Base-by-base conservation (phyloP, 2,888 invertebrate species). In the Apotomis betuletana region DNA sequence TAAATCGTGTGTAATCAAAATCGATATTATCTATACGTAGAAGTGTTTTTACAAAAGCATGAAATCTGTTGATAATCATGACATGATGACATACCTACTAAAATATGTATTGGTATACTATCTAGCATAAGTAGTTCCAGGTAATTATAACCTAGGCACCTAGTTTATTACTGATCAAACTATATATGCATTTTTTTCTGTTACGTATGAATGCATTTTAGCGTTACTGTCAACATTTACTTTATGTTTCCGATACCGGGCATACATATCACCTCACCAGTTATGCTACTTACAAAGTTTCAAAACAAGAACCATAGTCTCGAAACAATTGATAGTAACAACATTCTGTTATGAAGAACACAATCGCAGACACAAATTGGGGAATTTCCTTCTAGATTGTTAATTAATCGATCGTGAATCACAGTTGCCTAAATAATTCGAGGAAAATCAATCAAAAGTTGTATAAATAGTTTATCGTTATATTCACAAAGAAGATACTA, bases 1-100 rank as follows among this genome's bases (percentile, higher is more conserved):
- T 58, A 38, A 49, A 58, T 68, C 46, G 49, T 58, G 61, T 68
- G 54, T 51, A 65, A 70, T 70, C 67, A 72, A 72, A 64, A 72
- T 72, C 63, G 63, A 59, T 68, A 63, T 51, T 62, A 46, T 72
- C 71, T 58, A 12, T 71, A 62, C 67, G 41, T 55, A 57, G 71
- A 62, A 58, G 61, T 46, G 49, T n/a, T 59, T 44, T 68, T 65
- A 44, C 44, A 27, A 71, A 61, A 57, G 36, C 12, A 12, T 44
- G 61, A 57, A 51, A 55, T 71, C 57, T 61, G 57, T 57, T 64
- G 12, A 58, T 52, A 12, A 9, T 10, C 9, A 13, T 60, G 44
- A 54, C 54, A 41, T 27, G 27, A 64, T 10, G 8, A 5, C 27
- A 55, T 55, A 27, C n/a, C n/a, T n/a, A n/a, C 55, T 55, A 55